Conservation (phyloP, 2,888 invertebrate species). For the Heliconius ethilla region DNA sequence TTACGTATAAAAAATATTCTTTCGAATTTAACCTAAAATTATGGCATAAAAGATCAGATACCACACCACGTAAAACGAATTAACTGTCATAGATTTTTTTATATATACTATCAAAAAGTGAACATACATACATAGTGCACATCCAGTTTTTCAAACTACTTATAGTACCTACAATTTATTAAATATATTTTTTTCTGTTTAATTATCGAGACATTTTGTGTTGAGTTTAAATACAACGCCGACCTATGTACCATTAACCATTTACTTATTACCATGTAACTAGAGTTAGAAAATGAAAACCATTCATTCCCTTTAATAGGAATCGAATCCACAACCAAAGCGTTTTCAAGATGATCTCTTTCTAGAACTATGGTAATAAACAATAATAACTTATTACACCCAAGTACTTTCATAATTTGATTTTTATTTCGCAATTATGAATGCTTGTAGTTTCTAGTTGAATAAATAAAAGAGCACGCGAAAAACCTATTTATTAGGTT, state of each 20-base stretch:
- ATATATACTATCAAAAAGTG: not conserved
- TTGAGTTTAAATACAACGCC: not conserved
- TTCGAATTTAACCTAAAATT: not conserved
- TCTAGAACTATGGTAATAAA: not conserved
- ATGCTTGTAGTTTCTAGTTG: constrained; percentile 27
- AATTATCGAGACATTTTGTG: not conserved
- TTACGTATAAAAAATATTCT: not conserved
- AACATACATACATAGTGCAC: not conserved
- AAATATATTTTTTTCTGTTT: not conserved
- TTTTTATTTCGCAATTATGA: constrained; percentile 3
- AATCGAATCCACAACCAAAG: not conserved
- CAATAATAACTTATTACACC: not conserved
- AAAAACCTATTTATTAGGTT: constrained; percentile 31
- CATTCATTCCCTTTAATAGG: not conserved
- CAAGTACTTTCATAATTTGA: constrained; percentile 8
- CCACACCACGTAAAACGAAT: too few relatives aligned
- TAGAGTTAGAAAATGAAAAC: not conserved
- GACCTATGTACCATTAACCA: not conserved
- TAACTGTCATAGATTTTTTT: too few relatives aligned
- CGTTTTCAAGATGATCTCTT: not conserved
- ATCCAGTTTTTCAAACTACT: not conserved
- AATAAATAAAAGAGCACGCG: constrained; percentile 35
- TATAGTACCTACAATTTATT: not conserved
- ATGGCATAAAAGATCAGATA: not conserved
- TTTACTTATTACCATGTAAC: not conserved